Percentiles rank a stretch among this genome's conserved stretches.
Conservation (phyloP, 2,888 invertebrate genomes). For the Pristionchus exspectatus region DNA sequence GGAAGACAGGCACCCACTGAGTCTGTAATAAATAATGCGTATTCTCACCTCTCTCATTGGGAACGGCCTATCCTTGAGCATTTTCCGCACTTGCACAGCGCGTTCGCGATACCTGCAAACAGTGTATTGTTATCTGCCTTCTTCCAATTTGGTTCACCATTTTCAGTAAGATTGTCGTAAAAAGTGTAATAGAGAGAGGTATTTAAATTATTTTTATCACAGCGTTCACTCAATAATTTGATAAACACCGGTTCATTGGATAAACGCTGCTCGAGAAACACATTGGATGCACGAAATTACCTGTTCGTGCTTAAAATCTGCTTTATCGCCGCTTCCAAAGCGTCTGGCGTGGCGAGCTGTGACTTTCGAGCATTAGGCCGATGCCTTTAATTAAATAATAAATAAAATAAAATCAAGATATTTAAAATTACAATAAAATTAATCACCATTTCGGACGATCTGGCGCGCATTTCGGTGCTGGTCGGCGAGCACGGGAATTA, state of each 20-base stretch:
- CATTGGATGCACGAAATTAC: not conserved
- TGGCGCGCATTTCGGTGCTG: constrained; percentile 79
- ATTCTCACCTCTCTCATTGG: constrained; percentile 9
- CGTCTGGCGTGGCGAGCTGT: not conserved
- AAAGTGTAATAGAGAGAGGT: too few relatives aligned
- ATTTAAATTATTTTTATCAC: too few relatives aligned
- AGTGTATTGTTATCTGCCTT: too few relatives aligned
- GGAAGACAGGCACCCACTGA: too few relatives aligned
- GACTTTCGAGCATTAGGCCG: constrained; percentile 30
- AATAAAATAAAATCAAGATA: too few relatives aligned
- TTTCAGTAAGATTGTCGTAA: too few relatives aligned
- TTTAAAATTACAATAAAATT: not conserved
- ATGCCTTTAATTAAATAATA: not conserved
- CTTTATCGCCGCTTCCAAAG: not conserved
- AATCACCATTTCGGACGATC: not conserved
- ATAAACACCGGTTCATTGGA: too few relatives aligned
- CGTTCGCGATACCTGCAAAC: constrained; percentile 33
- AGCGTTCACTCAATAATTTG: too few relatives aligned
- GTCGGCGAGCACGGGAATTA: constrained; percentile 80
- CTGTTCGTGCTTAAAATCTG: not conserved
- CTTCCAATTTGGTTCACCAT: too few relatives aligned
- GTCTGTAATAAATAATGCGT: too few relatives aligned
- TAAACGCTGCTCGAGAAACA: too few relatives aligned
- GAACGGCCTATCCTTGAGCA: constrained; percentile 41
- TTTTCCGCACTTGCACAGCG: not conserved